Evolutionary conservation across 2,113 vertebrate genomes (phyloP).

Genomic region (Spilogale gracilis): DNA sequence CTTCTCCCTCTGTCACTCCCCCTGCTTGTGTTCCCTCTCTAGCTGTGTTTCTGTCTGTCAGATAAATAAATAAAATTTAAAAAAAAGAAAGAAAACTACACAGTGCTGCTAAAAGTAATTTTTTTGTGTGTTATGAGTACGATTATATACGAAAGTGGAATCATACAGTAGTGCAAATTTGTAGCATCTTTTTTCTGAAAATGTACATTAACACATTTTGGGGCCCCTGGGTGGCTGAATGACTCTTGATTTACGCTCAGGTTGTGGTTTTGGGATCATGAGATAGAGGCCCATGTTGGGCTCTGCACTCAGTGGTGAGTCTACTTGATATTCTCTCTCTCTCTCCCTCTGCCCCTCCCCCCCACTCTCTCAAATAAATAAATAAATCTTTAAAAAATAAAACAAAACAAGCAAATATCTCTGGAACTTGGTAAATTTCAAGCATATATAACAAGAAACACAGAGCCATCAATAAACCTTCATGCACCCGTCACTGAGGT

Average conservation of each 20-base stretch:
- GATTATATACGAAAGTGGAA: constrained; percentile 14
- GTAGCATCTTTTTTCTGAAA: background rate
- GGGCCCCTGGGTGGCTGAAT: background rate
- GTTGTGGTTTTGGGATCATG: background rate
- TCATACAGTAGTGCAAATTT: background rate
- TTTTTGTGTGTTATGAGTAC: background rate
- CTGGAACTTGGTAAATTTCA: background rate
- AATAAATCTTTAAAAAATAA: background rate
- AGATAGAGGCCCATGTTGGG: background rate
- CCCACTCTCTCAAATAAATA: background rate
- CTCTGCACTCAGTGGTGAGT: background rate
- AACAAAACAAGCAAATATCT: background rate
- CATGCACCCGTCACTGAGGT: rapidly evolving
- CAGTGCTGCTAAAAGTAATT: background rate
- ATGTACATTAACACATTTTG: background rate
- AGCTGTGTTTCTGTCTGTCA: too few relatives aligned
- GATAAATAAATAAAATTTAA: too few relatives aligned
- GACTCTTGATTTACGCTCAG: background rate
- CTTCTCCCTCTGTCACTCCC: too few relatives aligned
- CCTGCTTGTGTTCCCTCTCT: too few relatives aligned
- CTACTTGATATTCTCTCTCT: background rate
- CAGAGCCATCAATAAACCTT: background rate
- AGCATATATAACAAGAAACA: background rate
- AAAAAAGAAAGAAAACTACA: background rate
- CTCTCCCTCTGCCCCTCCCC: background rate